These are phyloP conservation scores for Calameuta idolon DNA, from an alignment of 2,888 invertebrate species.

Conservation along the genomic window DNA sequence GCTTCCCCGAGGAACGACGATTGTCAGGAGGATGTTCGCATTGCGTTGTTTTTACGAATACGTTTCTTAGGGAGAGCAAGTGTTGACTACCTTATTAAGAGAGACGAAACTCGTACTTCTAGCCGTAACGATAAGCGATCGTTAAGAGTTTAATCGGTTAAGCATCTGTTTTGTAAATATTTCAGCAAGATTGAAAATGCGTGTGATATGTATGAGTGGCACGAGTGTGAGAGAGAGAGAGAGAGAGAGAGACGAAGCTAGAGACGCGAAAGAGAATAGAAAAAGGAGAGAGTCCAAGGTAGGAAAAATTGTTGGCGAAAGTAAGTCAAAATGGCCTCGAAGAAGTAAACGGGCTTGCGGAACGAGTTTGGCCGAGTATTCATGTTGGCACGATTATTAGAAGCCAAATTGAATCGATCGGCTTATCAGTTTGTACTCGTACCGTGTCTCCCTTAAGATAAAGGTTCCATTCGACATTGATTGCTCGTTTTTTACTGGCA, in stretches of 20 bases:
- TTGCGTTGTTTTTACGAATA: not conserved
- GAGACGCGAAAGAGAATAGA: not conserved
- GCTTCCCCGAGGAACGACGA: not conserved
- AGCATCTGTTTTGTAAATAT: slow-evolving; percentile 36
- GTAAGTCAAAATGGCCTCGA: slow-evolving; percentile 36
- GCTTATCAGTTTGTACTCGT: slow-evolving; percentile 26
- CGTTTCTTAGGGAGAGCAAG: not conserved
- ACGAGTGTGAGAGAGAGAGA: not conserved
- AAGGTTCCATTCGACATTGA: slow-evolving; percentile 36
- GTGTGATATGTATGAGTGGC: not conserved
- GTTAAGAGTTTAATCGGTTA: slow-evolving; percentile 11
- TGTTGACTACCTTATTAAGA: not conserved
- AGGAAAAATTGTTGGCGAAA: slow-evolving; percentile 14
- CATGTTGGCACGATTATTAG: not conserved
- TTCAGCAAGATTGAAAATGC: slow-evolving; percentile 15
- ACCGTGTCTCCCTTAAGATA: slow-evolving; percentile 24
- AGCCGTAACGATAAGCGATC: not conserved
- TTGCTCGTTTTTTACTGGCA: slow-evolving; percentile 26
- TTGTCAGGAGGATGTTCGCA: not conserved
- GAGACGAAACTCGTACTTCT: not conserved
- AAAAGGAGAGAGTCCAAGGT: not conserved
- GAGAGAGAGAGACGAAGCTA: not conserved
- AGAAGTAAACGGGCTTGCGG: not conserved
- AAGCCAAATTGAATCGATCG: slow-evolving; percentile 19
- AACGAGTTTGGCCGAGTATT: not conserved